Percentiles rank a stretch among this genome's conserved stretches.
These are phyloP conservation scores for Nemopilema nomurai DNA, from an alignment of 30 jellyfish, hydroid and myxozoan species.

Conservation along the genomic window DNA sequence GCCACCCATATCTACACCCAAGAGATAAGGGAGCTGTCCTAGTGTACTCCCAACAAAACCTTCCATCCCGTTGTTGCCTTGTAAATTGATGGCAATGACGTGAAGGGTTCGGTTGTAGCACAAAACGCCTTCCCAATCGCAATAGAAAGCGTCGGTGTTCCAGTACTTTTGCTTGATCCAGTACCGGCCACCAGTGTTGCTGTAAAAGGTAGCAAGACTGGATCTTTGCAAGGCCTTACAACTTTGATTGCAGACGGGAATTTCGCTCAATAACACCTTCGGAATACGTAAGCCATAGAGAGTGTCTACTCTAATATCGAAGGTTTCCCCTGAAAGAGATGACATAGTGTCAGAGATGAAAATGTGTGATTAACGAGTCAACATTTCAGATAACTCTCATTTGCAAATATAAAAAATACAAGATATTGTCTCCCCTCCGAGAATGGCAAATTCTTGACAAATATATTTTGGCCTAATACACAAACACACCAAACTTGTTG, in stretches of 20 bases:
- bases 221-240: constrained; percentile 19
- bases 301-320: constrained; percentile 59
- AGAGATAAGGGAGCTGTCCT: constrained; percentile 40
- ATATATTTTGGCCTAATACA: too few species aligned
- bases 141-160: constrained; percentile 17
- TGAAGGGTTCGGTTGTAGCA: constrained; percentile 45
- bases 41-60: constrained; percentile 46
- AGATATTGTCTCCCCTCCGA: too few species aligned
- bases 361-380: too few species aligned
- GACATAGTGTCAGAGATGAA: too few species aligned
- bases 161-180: constrained; percentile 50
- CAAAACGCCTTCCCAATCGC: constrained; percentile 77
- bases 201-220: constrained; percentile 26
- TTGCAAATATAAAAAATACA: too few species aligned
- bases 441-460: too few species aligned
- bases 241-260: constrained; percentile 16
- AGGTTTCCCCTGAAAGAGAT: constrained; percentile 49
- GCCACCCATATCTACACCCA: constrained; percentile 57
- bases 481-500: too few species aligned
- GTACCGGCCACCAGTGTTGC: constrained; percentile 28
- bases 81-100: constrained; percentile 50
- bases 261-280: background rate
- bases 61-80: constrained; percentile 54
- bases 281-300: constrained; percentile 70
- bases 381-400: too few species aligned